Conservation (phyloP, 2,113 vertebrate species). For the cat (Felis catus) region F.catus_Fca126_mat1.0 CM031412.1:175185001-175185500, state of each 20-base stretch:
- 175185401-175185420: conserved; percentile 89
- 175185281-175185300: conserved; percentile 90
- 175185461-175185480: conserved; percentile 86
- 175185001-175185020: not conserved
- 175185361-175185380: conserved; percentile 91
- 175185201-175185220: conserved; percentile 52
- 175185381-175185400: conserved; percentile 89
- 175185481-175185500: conserved; percentile 85
- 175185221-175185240: conserved; percentile 62
- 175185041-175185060: not conserved
- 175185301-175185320: conserved; percentile 87
- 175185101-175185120: conserved; percentile 49
- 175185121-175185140: conserved; percentile 42
- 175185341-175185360: conserved; percentile 91
- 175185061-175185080: conserved; percentile 59
- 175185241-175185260: conserved; percentile 79
- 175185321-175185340: conserved; percentile 77
- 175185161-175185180: conserved; percentile 63
- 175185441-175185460: conserved; percentile 91
- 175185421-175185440: conserved; percentile 89
- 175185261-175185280: conserved; percentile 84
- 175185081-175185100: conserved; percentile 65
- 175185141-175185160: conserved; percentile 72
- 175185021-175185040: not conserved
- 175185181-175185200: conserved; percentile 79